A percentile compares a stretch with the other conserved stretches of the same genome.
Evolutionary conservation across 2,113 vertebrate species (phyloP).

Genomic region (Calyptomena viridis): DNA sequence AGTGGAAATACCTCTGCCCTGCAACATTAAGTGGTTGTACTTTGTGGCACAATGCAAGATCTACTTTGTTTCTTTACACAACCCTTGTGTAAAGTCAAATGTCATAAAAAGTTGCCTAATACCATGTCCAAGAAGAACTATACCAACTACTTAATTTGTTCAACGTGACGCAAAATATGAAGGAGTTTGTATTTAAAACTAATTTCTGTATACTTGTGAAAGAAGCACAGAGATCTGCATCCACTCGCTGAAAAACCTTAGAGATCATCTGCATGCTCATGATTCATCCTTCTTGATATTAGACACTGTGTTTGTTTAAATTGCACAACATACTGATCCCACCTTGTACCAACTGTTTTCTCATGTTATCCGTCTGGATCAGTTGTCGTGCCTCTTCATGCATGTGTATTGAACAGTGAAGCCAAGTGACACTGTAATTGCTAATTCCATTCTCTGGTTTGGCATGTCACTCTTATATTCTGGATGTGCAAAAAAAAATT

Average conservation of each 20-base stretch:
- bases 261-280: not conserved
- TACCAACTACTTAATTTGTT: not conserved
- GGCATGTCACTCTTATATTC: not conserved
- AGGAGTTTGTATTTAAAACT: not conserved
- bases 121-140: not conserved
- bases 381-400: constrained; percentile 28
- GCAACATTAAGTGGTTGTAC: not conserved
- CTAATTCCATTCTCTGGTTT: constrained; percentile 1
- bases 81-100: not conserved
- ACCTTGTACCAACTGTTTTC: not conserved
- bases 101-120: not conserved
- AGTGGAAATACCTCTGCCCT: not conserved
- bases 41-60: not conserved
- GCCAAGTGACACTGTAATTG: not conserved
- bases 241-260: not conserved
- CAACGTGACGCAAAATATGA: not conserved
- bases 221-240: not conserved
- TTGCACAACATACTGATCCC: constrained; percentile 30
- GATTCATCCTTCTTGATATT: constrained; percentile 36
- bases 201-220: not conserved
- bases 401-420: not conserved
- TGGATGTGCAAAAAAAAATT: not conserved
- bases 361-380: constrained; percentile 37
- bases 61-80: not conserved
- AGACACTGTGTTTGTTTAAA: constrained; percentile 31